These are phyloP conservation scores for Chrosomus eos DNA, from an alignment of 2,797 vertebrate genomes.

Conservation along the genomic window DNA sequence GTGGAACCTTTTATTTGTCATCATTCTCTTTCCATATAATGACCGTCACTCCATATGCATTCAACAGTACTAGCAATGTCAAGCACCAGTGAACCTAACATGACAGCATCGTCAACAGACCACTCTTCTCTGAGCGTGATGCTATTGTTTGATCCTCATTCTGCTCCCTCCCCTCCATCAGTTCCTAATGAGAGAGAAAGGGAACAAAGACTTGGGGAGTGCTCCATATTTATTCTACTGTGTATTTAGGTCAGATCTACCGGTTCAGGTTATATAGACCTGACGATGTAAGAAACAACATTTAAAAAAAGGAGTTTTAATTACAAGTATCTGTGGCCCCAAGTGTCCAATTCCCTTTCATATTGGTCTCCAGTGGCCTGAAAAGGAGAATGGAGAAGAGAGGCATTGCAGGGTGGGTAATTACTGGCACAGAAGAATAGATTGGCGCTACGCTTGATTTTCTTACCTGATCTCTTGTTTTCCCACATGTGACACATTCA, in stretches of 20 bases:
- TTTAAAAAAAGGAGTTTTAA: constrained; percentile 74
- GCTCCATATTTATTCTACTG: constrained; percentile 75
- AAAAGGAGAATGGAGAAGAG: constrained; percentile 74
- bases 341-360: constrained; percentile 86
- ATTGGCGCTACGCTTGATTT: constrained; percentile 67
- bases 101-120: constrained; percentile 47
- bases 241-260: constrained; percentile 85
- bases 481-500: constrained; percentile 82
- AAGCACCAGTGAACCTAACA: constrained; percentile 40
- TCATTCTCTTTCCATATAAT: constrained; percentile 10
- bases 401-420: constrained; percentile 75
- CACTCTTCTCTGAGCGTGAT: constrained; percentile 5
- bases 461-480: constrained; percentile 75
- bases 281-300: constrained; percentile 76
- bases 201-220: constrained; percentile 72
- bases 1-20: not conserved
- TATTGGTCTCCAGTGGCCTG: constrained; percentile 78
- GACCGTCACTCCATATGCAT: constrained; percentile 19
- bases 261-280: constrained; percentile 77
- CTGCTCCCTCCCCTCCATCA: constrained; percentile 49
- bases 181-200: constrained; percentile 71
- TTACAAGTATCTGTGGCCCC: constrained; percentile 82
- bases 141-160: constrained; percentile 47
- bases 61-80: constrained; percentile 34
- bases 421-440: constrained; percentile 74